Conservation (phyloP, 2,113 vertebrate genomes). For the Taxidea taxus region DNA sequence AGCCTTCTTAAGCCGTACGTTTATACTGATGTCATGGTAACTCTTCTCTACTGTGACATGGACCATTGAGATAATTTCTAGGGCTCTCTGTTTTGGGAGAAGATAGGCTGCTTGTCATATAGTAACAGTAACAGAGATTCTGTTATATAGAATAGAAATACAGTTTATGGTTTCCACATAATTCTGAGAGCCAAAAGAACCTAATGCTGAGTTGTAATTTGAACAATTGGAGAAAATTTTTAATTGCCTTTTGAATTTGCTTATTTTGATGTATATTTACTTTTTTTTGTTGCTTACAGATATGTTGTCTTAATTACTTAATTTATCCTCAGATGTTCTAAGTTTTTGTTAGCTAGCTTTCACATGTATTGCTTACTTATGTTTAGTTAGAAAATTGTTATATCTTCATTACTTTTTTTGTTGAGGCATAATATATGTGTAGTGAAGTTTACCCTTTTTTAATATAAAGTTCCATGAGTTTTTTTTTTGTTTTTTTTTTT, state of each 20-base stretch:
- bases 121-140: slow-evolving; percentile 43
- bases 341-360: slow-evolving; percentile 35
- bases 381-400: slow-evolving; percentile 8
- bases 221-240: slow-evolving; percentile 19
- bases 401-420: slow-evolving; percentile 28
- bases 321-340: neutral
- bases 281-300: slow-evolving; percentile 15
- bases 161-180: neutral
- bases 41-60: slow-evolving; percentile 2
- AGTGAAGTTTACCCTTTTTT: neutral
- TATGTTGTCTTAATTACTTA: slow-evolving; percentile 5
- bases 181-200: neutral
- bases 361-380: neutral
- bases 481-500: too few relatives aligned
- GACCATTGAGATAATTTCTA: slow-evolving; percentile 29
- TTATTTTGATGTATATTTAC: slow-evolving; percentile 2
- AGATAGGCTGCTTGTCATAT: slow-evolving; percentile 33
- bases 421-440: neutral
- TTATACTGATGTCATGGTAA: slow-evolving; percentile 29
- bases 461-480: neutral
- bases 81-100: slow-evolving; percentile 42
- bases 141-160: slow-evolving; percentile 47
- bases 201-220: neutral
- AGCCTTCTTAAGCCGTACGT: slow-evolving; percentile 9
- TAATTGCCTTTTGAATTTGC: slow-evolving; percentile 31